Conservation (phyloP, 2,113 vertebrate species). For the Desmodus rotundus region DNA sequence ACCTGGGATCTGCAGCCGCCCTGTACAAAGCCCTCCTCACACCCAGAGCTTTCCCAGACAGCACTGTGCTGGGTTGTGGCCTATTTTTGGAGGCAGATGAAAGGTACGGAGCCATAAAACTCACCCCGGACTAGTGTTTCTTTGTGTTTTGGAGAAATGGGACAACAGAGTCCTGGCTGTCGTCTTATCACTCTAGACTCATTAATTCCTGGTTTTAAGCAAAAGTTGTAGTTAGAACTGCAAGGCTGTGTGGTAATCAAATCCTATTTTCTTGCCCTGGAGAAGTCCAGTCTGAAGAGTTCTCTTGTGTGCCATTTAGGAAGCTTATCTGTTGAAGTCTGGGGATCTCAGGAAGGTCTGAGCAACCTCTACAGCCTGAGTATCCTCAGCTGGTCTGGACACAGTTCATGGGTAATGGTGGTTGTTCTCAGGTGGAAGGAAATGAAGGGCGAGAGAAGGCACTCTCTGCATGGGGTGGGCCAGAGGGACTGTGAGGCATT, state of each 20-base stretch:
- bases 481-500: background rate
- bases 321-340: background rate
- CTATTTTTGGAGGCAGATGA: background rate
- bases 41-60: background rate
- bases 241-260: background rate
- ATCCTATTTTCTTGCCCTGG: background rate
- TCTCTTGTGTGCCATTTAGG: background rate
- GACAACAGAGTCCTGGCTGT: background rate
- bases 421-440: background rate
- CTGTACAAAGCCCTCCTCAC: background rate
- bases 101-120: background rate
- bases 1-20: background rate
- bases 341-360: background rate
- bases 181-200: background rate
- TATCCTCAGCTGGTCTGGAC: background rate
- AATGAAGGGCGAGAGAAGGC: too few species aligned
- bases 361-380: background rate
- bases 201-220: background rate
- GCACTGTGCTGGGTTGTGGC: background rate
- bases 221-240: background rate
- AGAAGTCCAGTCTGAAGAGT: background rate
- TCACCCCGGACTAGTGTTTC: background rate
- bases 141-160: background rate
- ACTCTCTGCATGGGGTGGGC: accelerated
- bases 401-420: accelerated